These are phyloP conservation scores for Sympetrum striolatum DNA, from an alignment of 2,888 invertebrate genomes.

Conservation along the genomic window DNA sequence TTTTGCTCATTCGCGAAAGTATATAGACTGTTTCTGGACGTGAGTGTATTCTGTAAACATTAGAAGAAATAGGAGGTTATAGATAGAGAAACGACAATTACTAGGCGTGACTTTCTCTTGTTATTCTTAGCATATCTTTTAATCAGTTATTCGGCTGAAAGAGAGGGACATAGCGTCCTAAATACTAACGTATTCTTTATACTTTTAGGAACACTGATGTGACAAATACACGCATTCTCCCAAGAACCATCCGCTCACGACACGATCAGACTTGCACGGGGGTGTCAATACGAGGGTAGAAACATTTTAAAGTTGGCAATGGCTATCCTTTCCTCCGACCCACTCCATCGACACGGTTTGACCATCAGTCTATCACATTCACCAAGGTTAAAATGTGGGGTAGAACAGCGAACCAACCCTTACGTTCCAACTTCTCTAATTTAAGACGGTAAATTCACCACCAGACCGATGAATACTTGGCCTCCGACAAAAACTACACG, in stretches of 20 bases:
- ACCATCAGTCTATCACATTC: constrained; percentile 23
- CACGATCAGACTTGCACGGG: constrained; percentile 40
- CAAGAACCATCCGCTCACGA: constrained; percentile 3
- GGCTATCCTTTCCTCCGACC: neutral
- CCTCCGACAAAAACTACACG: constrained; percentile 33
- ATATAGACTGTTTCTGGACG: neutral
- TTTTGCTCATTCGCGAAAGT: too few species aligned
- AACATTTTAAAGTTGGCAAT: constrained; percentile 38
- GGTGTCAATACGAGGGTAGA: constrained; percentile 11
- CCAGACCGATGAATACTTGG: constrained; percentile 24
- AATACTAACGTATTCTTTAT: constrained; percentile 10
- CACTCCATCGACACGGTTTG: neutral
- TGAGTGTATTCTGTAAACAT: neutral
- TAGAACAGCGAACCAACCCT: constrained; percentile 35
- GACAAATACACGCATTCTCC: constrained; percentile 23
- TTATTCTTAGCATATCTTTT: constrained; percentile 19
- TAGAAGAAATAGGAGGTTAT: constrained; percentile 19
- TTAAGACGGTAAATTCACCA: constrained; percentile 20
- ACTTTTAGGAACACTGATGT: constrained; percentile 41
- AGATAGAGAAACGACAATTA: constrained; percentile 26
- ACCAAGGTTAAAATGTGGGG: constrained; percentile 16
- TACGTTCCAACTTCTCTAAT: constrained; percentile 20
- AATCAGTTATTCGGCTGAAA: constrained; percentile 29
- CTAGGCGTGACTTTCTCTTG: neutral
- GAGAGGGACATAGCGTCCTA: constrained; percentile 35